Evolutionary conservation across 2,888 invertebrate genomes (phyloP), one percentile per base, ranked within the genome.

Genomic region (Aphodius granarius): DNA sequence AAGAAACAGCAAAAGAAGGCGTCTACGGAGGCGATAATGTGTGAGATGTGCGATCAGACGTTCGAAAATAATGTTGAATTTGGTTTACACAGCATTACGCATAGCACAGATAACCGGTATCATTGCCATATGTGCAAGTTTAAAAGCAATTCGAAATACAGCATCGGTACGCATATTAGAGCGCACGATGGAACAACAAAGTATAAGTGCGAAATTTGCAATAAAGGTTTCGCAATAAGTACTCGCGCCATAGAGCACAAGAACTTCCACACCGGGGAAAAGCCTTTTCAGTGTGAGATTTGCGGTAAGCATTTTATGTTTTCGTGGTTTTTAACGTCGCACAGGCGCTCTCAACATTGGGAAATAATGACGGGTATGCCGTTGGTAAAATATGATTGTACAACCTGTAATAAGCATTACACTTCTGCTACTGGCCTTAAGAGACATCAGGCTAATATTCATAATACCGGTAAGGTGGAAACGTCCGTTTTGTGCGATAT

Each of bases 301-400:
- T 90, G 90, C 78, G 89, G 89, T 63, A 89, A 89, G 76, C 88
- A 89, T 21, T 90, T 90, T 76, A 89, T 89, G 83, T 86, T 85
- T 76, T 85, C 86, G 0, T 90, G 91, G 83, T 90, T 90, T 78
- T 81, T 91, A 19, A 88, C 88, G 2, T 86, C 89, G 0, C 91
- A 91, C 79, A 85, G 88, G 1, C 88, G 87, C 66, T 85, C 87
- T 0, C 87, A 88, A 0, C 91, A 91, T 75, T 89, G 89, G 62
- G 88, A 89, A 75, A 83, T 84, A 21, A 82, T 84, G 76, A 85
- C 84, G 21, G 83, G 83, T 0, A 89, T 88, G 74, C 89, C 89
- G 0, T 79, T 86, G 62, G 85, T 86, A 9, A 84, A 86, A 72
- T 86, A 86, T 78, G 86, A 86, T 72, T 87, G 87, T 73, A 83